Percentiles rank a stretch among this genome's conserved stretches.
phyloP scores from a whole-genome alignment of 2,797 vertebrate genomes.

The Streptopelia turtur region DNA sequence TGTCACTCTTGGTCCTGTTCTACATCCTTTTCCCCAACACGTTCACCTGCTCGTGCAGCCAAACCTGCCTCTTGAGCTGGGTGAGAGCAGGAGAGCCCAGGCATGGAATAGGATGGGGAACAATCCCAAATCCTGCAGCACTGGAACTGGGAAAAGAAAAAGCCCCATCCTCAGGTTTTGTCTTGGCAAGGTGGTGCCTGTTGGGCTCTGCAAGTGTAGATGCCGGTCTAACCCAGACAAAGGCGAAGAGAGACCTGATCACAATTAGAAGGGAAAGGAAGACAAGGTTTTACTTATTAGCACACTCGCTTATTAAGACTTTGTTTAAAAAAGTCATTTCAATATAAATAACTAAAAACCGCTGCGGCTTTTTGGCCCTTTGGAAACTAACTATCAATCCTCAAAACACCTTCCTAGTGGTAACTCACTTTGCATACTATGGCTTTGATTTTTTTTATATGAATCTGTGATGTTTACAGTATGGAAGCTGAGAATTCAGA shows the following conservation, averaged over 20 bases:
- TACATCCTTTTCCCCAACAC: neutral
- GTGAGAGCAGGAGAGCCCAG: neutral
- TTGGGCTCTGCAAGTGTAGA: neutral
- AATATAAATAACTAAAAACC: neutral
- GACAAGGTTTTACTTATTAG: neutral
- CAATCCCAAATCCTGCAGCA: neutral
- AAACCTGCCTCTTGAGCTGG: neutral
- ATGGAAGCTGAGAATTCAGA: neutral
- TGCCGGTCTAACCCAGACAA: neutral
- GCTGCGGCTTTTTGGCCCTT: neutral
- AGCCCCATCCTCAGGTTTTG: neutral
- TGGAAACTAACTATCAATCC: neutral
- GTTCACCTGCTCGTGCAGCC: accelerated
- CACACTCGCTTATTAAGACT: neutral
- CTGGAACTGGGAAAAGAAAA: neutral
- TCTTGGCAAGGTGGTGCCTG: neutral
- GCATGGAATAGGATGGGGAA: neutral
- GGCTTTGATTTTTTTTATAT: neutral
- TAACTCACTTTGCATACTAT: neutral
- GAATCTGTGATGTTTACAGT: neutral
- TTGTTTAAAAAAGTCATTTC: neutral
- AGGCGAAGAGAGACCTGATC: neutral
- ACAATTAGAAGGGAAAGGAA: neutral
- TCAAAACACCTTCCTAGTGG: neutral
- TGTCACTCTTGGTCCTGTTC: neutral